phyloP scores from a whole-genome alignment of 2,113 vertebrate species.

The Hypomesus transpacificus region DNA sequence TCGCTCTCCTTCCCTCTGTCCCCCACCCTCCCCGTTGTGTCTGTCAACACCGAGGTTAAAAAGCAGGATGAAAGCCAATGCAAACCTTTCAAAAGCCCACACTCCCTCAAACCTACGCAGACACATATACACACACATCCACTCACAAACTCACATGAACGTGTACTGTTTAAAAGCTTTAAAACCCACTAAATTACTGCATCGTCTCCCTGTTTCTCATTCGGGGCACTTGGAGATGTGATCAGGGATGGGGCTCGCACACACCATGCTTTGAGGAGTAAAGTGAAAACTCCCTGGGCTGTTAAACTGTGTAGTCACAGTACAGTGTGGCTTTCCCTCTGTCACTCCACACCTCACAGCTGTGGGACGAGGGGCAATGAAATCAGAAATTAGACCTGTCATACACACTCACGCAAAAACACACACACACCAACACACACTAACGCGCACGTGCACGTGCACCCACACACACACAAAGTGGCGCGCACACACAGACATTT shows the following conservation, averaged over 20 bases:
- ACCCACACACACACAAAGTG: neutral
- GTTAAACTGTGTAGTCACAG: constrained; percentile 36
- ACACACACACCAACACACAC: neutral
- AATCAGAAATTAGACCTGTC: constrained; percentile 41
- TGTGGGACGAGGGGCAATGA: constrained; percentile 51
- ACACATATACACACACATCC: constrained; percentile 24
- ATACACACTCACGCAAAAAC: constrained; percentile 12
- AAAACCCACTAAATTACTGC: neutral
- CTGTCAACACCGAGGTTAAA: constrained; percentile 44
- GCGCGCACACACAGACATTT: neutral
- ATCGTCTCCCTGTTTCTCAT: too few relatives aligned
- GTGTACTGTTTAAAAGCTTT: neutral
- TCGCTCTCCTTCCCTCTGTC: neutral
- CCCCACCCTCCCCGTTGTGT: constrained; percentile 39
- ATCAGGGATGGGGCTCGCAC: neutral
- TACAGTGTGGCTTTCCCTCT: constrained; percentile 36
- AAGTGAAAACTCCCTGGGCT: constrained; percentile 19
- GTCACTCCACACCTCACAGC: constrained; percentile 59
- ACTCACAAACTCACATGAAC: neutral
- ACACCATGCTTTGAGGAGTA: neutral
- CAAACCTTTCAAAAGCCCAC: constrained; percentile 1
- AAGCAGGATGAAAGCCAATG: constrained; percentile 38
- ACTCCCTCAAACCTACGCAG: constrained; percentile 3
- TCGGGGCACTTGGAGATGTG: too few relatives aligned
- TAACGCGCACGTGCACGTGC: neutral